Evolutionary conservation across 2,113 vertebrate genomes (phyloP).

Genomic region (Mola mola): DNA sequence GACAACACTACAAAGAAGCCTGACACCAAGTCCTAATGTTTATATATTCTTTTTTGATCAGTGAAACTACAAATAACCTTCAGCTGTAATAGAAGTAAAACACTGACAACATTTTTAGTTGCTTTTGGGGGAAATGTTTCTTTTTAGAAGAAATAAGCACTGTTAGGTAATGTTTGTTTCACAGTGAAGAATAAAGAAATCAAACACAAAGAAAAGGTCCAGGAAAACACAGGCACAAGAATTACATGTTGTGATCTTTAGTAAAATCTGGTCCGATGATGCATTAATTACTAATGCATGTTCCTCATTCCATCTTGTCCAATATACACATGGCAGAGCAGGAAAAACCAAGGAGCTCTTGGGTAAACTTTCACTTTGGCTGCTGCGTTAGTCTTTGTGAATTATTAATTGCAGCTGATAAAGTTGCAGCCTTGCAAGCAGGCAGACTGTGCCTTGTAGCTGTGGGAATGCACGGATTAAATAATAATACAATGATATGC

Average conservation of each 20-base stretch:
- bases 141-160: too few relatives aligned
- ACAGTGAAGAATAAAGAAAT: neutral
- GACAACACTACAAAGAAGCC: too few relatives aligned
- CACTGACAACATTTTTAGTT: too few relatives aligned
- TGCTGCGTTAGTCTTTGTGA: slow-evolving; percentile 61
- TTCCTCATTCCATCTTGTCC: slow-evolving; percentile 23
- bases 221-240: neutral
- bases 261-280: slow-evolving; percentile 17
- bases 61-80: too few relatives aligned
- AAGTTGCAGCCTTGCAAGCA: slow-evolving; percentile 42
- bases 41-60: too few relatives aligned
- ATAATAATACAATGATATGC: slow-evolving; percentile 17
- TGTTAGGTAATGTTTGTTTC: too few relatives aligned
- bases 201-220: neutral
- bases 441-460: neutral
- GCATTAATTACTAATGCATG: slow-evolving; percentile 62
- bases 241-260: slow-evolving; percentile 16
- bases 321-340: slow-evolving; percentile 14
- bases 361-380: slow-evolving; percentile 67
- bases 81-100: neutral
- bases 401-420: slow-evolving; percentile 71
- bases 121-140: too few relatives aligned
- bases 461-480: slow-evolving; percentile 29
- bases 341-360: slow-evolving; percentile 47
- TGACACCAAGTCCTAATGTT: too few relatives aligned